Base-by-base conservation (phyloP, 2,888 invertebrate species). In the Stenotaenia linearis region DNA sequence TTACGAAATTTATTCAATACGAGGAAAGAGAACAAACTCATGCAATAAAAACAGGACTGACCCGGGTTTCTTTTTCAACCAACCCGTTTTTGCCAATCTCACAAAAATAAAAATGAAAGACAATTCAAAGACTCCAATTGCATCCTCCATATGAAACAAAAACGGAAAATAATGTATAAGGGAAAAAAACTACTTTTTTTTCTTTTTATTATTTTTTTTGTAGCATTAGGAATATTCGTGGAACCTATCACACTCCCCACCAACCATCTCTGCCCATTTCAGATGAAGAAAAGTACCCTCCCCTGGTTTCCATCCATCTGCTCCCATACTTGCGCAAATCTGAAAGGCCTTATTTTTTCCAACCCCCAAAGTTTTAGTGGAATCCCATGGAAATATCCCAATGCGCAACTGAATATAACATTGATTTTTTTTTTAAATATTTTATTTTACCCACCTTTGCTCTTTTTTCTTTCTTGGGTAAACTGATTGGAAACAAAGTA, bases 91-190 rank as follows among this genome's bases (percentile, higher is more conserved):
- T 56, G 18, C 56, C 56, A 56, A 56, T 56, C 56, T 56, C 56
- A 56, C 56, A 56, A 56, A 75, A 75, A 75, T 30, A 30, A 75
- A 75, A 75, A 75, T 30, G 75, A 75, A 32, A 32, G 75, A 32
- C 30, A 30, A 75, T 32, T 30, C 75, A 75, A 32, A 32, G 75
- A 75, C 30, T 32, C 23, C 28, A 32, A 32, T 75, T 75, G 75
- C 28, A 75, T 75, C 32, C 25, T 75, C 75, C 28, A 75, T 28
- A 30, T 28, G 32, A 75, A 28, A 75, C 75, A 75, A 75, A 75
- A 75, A 28, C 23, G 32, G 32, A n/a, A 25, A 75, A n/a, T n/a
- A 25, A 75, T 15, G n/a, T 23, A 75, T 30, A 75, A 32, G n/a
- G n/a, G 30, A 32, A 75, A 30, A 30, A 25, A 75, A 30, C 15